Percentiles rank a stretch among this genome's conserved stretches.
Evolutionary conservation across 2,797 vertebrate species (phyloP).

Genomic region (Brachyalestes nurse): DNA sequence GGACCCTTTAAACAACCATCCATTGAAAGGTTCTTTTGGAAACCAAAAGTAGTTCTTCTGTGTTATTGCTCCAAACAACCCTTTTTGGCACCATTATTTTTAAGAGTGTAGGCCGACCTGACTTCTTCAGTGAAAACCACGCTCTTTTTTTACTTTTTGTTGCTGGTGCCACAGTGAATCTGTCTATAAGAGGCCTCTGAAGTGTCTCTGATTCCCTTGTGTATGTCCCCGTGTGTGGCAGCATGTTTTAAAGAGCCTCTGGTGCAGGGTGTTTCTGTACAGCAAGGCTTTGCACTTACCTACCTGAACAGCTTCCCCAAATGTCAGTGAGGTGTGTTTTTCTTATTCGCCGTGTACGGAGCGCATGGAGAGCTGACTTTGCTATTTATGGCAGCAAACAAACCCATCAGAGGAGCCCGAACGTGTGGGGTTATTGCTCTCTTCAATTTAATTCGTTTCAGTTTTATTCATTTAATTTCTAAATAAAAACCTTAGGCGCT

Average conservation of each 20-base stretch:
- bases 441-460: no score
- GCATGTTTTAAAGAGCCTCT: slow-evolving; percentile 25
- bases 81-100: not conserved
- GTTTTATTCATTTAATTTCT: no score
- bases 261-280: slow-evolving; percentile 4
- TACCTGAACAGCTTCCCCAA: slow-evolving; percentile 9
- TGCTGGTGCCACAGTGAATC: slow-evolving; percentile 21
- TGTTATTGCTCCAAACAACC: not conserved
- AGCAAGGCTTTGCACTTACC: slow-evolving; percentile 36
- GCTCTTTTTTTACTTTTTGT: slow-evolving; percentile 32
- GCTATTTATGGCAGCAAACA: slow-evolving; percentile 20
- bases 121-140: not conserved
- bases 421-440: not conserved
- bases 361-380: slow-evolving; percentile 3
- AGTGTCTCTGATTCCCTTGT: slow-evolving; percentile 9
- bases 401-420: not conserved
- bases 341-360: not conserved
- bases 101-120: not conserved
- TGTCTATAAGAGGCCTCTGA: slow-evolving; percentile 7
- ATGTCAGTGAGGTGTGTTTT: slow-evolving; percentile 13
- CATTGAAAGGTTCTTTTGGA: not conserved
- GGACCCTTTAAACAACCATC: not conserved
- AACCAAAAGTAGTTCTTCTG: no score
- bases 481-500: no score
- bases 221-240: slow-evolving; percentile 14